A percentile compares a stretch with the other conserved stretches of the same genome.
Evolutionary conservation across 2,113 vertebrate species (phyloP).

Genomic region (Lagopus leucura): DNA sequence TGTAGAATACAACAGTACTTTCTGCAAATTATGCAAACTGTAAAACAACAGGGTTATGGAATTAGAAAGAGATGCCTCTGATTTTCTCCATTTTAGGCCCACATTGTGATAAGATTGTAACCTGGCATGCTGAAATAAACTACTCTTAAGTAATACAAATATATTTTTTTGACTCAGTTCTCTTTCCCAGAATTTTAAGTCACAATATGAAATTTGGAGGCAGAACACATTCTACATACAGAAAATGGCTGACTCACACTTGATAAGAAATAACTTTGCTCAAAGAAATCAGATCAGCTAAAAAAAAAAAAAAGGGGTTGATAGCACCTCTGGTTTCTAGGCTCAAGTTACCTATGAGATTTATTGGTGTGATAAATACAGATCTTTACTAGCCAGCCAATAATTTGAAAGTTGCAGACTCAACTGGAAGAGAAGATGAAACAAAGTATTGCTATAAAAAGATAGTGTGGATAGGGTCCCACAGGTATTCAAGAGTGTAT

Average conservation of each 20-base stretch:
- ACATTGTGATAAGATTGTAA: not conserved
- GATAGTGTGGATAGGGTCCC: not conserved
- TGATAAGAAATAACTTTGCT: slow-evolving; percentile 6
- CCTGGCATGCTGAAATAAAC: not conserved
- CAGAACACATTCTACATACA: not conserved
- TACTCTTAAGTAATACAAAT: not conserved
- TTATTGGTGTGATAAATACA: slow-evolving; percentile 38
- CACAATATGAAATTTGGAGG: not conserved
- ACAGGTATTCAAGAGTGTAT: not conserved
- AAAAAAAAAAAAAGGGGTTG: not conserved
- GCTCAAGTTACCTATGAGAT: not conserved
- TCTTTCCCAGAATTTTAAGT: not conserved
- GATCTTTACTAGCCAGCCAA: not conserved
- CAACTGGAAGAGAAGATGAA: not conserved
- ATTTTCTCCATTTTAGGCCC: not conserved
- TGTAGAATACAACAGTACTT: not conserved
- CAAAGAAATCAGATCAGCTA: slow-evolving; percentile 5
- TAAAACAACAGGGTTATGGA: not conserved
- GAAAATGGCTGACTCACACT: slow-evolving; percentile 26
- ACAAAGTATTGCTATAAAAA: not conserved
- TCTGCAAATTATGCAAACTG: not conserved
- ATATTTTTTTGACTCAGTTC: not conserved
- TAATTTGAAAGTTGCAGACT: slow-evolving; percentile 49
- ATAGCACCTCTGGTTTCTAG: not conserved
- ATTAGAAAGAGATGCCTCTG: not conserved